A percentile compares a stretch with the other conserved stretches of the same genome.
Conservation (phyloP, 2,113 vertebrate genomes). For the Nycticorax nycticorax region DNA sequence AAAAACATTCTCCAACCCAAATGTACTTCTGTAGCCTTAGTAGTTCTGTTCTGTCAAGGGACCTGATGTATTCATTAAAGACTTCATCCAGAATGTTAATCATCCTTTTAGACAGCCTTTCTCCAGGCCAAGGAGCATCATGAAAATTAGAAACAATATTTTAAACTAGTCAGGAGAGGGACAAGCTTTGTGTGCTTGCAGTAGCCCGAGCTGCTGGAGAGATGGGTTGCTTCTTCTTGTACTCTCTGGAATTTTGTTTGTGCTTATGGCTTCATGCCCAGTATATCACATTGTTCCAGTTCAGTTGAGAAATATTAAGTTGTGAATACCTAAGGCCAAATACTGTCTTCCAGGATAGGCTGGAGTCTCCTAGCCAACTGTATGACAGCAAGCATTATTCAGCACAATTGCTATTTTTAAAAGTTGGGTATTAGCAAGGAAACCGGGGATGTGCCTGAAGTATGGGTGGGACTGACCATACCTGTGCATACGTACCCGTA, state of each 20-base stretch:
- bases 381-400: not conserved
- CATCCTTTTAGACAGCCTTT: not conserved
- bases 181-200: not conserved
- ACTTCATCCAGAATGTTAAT: not conserved
- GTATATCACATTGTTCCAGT: not conserved
- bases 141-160: constrained; percentile 24
- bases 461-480: not conserved
- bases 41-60: not conserved
- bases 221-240: not conserved
- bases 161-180: not conserved
- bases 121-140: not conserved
- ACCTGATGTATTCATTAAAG: not conserved
- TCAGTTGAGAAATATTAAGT: not conserved
- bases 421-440: not conserved
- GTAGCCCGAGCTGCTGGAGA: not conserved
- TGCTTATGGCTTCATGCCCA: not conserved
- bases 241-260: not conserved
- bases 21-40: not conserved
- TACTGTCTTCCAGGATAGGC: not conserved
- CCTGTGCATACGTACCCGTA: accelerated
- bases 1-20: not conserved
- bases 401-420: not conserved
- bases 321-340: not conserved
- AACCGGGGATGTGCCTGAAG: not conserved
- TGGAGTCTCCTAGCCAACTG: not conserved